phyloP scores from a whole-genome alignment of 2,113 vertebrate genomes.

The Axis porcinus region DNA sequence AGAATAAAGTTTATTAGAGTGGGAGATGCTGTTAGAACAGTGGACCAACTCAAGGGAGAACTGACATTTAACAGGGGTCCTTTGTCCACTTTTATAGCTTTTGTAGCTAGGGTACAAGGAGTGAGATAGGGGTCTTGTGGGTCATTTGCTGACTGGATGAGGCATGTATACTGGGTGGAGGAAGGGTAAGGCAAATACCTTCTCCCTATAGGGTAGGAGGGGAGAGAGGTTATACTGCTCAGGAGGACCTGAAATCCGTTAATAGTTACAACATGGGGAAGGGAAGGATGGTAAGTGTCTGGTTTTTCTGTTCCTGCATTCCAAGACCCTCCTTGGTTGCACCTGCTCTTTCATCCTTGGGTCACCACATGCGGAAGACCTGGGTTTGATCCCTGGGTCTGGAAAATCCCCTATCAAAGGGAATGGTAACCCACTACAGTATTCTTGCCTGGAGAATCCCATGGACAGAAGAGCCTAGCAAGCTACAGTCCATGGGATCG shows the following conservation, averaged over 20 bases:
- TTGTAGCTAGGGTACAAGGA: not conserved
- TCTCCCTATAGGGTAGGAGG: not conserved
- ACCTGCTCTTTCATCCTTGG: not conserved
- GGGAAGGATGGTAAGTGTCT: not conserved
- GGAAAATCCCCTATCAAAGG: not conserved
- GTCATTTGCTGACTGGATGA: not conserved
- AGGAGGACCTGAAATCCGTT: not conserved
- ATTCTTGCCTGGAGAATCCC: not conserved
- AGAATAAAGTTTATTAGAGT: not conserved
- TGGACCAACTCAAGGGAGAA: not conserved
- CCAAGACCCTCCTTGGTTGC: not conserved
- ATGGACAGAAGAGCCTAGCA: not conserved
- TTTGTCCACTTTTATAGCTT: not conserved
- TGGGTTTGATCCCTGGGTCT: not conserved
- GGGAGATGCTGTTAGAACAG: not conserved
- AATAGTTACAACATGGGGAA: not conserved
- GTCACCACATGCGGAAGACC: not conserved
- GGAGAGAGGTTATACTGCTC: not conserved
- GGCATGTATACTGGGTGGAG: not conserved
- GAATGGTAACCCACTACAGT: not conserved
- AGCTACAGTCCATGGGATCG: not conserved
- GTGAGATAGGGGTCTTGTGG: not conserved
- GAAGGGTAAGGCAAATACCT: not conserved
- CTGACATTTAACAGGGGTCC: not conserved
- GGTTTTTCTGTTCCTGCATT: not conserved